Percentiles rank a stretch among this genome's conserved stretches.
phyloP scores from a whole-genome alignment of 2,888 invertebrate species.

The Lasioglossum pauxillum region DNA sequence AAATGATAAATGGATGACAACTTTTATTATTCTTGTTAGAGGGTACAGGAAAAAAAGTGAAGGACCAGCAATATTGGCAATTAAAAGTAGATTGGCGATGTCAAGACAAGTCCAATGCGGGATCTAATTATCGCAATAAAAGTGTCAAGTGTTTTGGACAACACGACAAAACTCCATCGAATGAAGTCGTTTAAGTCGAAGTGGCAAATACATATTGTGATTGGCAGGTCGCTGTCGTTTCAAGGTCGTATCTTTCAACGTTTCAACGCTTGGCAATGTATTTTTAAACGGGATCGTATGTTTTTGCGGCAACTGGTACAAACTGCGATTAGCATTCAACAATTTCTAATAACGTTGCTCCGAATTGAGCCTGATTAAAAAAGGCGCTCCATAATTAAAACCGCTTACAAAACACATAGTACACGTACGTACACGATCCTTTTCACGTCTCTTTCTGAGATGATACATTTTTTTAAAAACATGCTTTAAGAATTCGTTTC shows the following conservation, averaged over 20 bases:
- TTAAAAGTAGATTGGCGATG: neutral
- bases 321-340: neutral
- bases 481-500: neutral
- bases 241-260: conserved; percentile 14
- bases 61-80: neutral
- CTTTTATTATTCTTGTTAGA: neutral
- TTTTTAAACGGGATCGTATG: neutral
- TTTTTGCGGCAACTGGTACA: neutral
- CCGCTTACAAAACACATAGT: neutral
- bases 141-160: neutral
- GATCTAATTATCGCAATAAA: conserved; percentile 12
- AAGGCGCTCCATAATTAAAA: neutral
- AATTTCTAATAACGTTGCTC: neutral
- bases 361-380: neutral
- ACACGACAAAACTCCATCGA: neutral
- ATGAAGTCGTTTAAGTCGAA: conserved; percentile 5
- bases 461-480: neutral
- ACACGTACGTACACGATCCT: too few species aligned
- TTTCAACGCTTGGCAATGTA: neutral
- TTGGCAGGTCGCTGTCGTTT: neutral
- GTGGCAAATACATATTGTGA: conserved; percentile 3
- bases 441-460: too few species aligned
- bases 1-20: neutral
- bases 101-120: conserved; percentile 6
- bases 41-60: neutral